phyloP scores from a whole-genome alignment of 2,888 invertebrate species.

The Acronicta aceris region DNA sequence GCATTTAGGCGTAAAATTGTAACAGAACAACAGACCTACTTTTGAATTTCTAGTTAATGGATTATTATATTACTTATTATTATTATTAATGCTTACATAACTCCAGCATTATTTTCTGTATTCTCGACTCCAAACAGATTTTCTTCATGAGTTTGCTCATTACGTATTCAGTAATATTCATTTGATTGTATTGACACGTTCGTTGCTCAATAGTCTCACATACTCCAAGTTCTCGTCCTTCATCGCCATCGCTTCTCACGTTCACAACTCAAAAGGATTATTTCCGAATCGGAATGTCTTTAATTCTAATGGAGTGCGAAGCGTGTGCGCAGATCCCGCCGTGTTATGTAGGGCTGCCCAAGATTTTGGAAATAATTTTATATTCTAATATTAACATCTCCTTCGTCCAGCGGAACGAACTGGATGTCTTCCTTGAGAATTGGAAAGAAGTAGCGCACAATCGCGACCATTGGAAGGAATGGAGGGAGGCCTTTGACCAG shows the following conservation, averaged over 20 bases:
- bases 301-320: conserved; percentile 66
- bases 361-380: neutral
- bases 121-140: conserved; percentile 14
- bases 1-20: too few relatives aligned
- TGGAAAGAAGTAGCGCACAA: too few relatives aligned
- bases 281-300: conserved; percentile 63
- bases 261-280: conserved; percentile 61
- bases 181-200: conserved; percentile 43
- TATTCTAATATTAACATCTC: neutral
- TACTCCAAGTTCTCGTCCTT: conserved; percentile 50
- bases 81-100: too few relatives aligned
- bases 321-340: conserved; percentile 53
- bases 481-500: too few relatives aligned
- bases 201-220: conserved; percentile 45
- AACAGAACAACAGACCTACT: too few relatives aligned
- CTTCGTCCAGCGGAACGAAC: too few relatives aligned
- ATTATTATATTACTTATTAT: too few relatives aligned
- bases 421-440: too few relatives aligned
- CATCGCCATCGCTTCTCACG: conserved; percentile 52
- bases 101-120: conserved; percentile 7
- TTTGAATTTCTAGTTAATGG: too few relatives aligned
- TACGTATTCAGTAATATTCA: conserved; percentile 41
- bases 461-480: too few relatives aligned
- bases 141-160: conserved; percentile 31
- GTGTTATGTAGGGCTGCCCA: conserved; percentile 47